These are phyloP conservation scores for Sprattus sprattus DNA, from an alignment of 2,113 vertebrate genomes.

Conservation along the genomic window DNA sequence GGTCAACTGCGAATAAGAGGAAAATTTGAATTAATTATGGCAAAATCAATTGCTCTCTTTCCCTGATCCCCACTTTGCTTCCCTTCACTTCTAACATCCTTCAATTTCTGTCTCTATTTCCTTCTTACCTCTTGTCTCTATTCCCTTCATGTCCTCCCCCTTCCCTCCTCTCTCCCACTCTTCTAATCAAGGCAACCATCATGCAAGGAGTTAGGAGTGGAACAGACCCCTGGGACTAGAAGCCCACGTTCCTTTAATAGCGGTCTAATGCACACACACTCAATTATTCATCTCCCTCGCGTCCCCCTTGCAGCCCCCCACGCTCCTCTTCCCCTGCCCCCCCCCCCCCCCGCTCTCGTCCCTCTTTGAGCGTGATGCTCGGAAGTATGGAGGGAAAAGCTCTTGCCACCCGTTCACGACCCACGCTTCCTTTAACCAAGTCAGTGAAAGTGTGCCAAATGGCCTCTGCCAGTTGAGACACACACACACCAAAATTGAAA, in stretches of 20 bases:
- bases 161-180: not conserved
- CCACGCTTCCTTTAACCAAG: not conserved
- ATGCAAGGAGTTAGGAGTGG: conserved; percentile 9
- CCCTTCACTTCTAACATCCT: not conserved
- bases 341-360: not conserved
- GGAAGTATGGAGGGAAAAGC: not conserved
- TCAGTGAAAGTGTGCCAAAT: not conserved
- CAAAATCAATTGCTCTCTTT: conserved; percentile 13
- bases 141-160: not conserved
- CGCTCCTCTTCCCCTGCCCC: not conserved
- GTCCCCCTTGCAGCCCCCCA: not conserved
- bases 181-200: conserved; percentile 13
- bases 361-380: not conserved
- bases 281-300: conserved; percentile 7
- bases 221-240: conserved; percentile 7
- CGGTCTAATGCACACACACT: conserved; percentile 18
- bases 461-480: not conserved
- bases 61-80: not conserved
- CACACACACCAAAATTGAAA: not conserved
- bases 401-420: conserved; percentile 6
- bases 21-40: conserved; percentile 19
- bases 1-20: conserved; percentile 16
- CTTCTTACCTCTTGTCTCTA: not conserved
- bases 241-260: conserved; percentile 19
- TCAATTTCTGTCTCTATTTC: not conserved